Evolutionary conservation across 1,140 invertebrate species (phyloP).

Genomic region (Carcinoscorpius rotundicauda): DNA sequence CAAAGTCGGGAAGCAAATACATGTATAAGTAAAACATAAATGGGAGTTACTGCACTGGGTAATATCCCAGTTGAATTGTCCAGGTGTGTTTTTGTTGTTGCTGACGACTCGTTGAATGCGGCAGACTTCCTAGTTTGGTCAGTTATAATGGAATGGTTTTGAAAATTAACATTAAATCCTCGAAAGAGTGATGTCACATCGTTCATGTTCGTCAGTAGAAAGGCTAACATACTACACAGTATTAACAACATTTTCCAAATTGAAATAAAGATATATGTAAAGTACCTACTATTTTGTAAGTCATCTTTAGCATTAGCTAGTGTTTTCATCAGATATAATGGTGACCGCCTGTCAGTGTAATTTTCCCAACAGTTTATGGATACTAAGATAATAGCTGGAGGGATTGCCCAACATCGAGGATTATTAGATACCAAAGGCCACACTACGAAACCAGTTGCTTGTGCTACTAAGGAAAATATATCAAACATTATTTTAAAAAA

Average conservation of each 20-base stretch:
- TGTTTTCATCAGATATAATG: constrained; percentile 49
- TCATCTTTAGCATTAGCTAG: constrained; percentile 66
- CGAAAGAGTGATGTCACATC: constrained; percentile 63
- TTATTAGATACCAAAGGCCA: constrained; percentile 49
- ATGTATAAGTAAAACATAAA: constrained; percentile 66
- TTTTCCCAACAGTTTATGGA: constrained; percentile 96
- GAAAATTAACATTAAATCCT: constrained; percentile 58
- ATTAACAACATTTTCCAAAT: constrained; percentile 77
- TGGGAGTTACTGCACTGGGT: constrained; percentile 31
- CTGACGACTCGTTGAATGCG: constrained; percentile 13
- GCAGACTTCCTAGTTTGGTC: constrained; percentile 9
- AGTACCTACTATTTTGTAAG: constrained; percentile 59
- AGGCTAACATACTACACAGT: constrained; percentile 45
- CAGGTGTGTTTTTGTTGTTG: constrained; percentile 16
- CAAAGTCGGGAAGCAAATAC: constrained; percentile 67
- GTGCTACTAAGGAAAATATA: constrained; percentile 24
- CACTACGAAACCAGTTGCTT: constrained; percentile 72
- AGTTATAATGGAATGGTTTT: constrained; percentile 31
- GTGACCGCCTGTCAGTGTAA: constrained; percentile 64
- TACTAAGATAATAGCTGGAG: constrained; percentile 64
- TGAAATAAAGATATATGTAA: constrained; percentile 74
- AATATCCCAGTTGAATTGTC: constrained; percentile 19
- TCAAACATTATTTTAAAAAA: constrained; percentile 56
- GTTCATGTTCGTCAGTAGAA: constrained; percentile 61
- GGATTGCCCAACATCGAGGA: constrained; percentile 58